Evolutionary conservation across 2,888 invertebrate genomes (phyloP).

Genomic region (Spodoptera littoralis): DNA sequence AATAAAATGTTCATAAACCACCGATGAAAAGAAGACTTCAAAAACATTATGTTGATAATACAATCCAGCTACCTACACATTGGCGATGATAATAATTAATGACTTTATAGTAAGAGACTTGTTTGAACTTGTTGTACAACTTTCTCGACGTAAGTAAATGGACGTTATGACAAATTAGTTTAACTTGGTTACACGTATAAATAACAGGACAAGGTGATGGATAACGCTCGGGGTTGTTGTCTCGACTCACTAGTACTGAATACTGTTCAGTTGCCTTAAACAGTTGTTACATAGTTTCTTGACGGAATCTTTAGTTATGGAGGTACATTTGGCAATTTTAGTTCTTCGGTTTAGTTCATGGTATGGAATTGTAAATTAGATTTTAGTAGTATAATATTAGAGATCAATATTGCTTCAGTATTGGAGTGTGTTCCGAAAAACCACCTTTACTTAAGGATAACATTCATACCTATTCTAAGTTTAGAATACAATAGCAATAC

Average conservation of each 20-base stretch:
- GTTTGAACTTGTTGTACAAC: slow-evolving; percentile 48
- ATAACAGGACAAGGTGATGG: slow-evolving; percentile 46
- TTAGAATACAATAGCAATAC: slow-evolving; percentile 23
- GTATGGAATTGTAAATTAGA: too few species aligned
- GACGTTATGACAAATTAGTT: slow-evolving; percentile 55
- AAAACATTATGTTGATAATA: slow-evolving; percentile 4
- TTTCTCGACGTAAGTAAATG: slow-evolving; percentile 53
- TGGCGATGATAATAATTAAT: slow-evolving; percentile 46
- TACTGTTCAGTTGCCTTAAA: slow-evolving; percentile 44
- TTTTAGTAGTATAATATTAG: too few species aligned
- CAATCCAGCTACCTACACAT: slow-evolving; percentile 21
- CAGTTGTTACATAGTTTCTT: slow-evolving; percentile 39
- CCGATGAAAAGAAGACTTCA: too few species aligned
- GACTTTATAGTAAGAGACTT: slow-evolving; percentile 42
- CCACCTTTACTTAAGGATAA: not conserved
- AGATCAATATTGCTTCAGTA: too few species aligned
- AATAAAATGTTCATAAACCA: too few species aligned
- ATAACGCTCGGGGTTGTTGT: slow-evolving; percentile 32
- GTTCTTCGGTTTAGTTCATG: not conserved
- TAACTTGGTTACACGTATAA: slow-evolving; percentile 49
- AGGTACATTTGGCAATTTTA: slow-evolving; percentile 1
- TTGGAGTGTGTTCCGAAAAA: too few species aligned
- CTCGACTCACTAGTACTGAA: slow-evolving; percentile 29
- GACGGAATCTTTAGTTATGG: slow-evolving; percentile 6
- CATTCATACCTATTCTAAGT: slow-evolving; percentile 1